phyloP scores from a whole-genome alignment of 2,888 invertebrate genomes.

The Scaptomyza cyrtandrae region DNA sequence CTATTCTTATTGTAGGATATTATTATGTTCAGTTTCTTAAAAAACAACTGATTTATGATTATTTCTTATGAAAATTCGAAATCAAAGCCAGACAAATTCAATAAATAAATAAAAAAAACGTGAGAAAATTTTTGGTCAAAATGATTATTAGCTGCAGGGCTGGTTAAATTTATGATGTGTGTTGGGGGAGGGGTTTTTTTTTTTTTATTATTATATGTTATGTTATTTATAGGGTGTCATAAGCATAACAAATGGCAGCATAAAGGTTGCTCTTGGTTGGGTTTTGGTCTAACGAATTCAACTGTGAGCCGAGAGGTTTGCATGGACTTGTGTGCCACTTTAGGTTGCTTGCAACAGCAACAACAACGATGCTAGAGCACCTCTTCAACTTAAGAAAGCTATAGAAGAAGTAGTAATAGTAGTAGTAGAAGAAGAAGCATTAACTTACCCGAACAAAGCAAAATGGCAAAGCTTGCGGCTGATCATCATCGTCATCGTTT shows the following conservation, averaged over 20 bases:
- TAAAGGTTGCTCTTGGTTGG: neutral
- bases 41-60: no score
- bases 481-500: constrained; percentile 33
- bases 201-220: neutral
- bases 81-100: neutral
- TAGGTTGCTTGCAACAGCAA: neutral
- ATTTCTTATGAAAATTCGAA: no score
- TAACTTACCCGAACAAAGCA: constrained; percentile 61
- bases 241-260: neutral
- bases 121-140: neutral
- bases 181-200: neutral
- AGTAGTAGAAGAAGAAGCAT: neutral
- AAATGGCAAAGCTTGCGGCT: constrained; percentile 55
- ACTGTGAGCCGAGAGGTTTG: constrained; percentile 5
- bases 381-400: neutral
- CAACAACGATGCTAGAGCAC: constrained; percentile 16
- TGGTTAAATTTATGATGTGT: neutral
- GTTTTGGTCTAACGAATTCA: constrained; percentile 13
- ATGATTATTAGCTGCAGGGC: neutral
- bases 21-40: no score
- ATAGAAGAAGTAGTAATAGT: neutral
- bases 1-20: no score
- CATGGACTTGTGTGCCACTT: neutral
- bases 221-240: constrained; percentile 12
- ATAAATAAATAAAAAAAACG: neutral